These are phyloP conservation scores for Cololabis saira DNA, from an alignment of 2,113 vertebrate species.

Conservation along the genomic window DNA sequence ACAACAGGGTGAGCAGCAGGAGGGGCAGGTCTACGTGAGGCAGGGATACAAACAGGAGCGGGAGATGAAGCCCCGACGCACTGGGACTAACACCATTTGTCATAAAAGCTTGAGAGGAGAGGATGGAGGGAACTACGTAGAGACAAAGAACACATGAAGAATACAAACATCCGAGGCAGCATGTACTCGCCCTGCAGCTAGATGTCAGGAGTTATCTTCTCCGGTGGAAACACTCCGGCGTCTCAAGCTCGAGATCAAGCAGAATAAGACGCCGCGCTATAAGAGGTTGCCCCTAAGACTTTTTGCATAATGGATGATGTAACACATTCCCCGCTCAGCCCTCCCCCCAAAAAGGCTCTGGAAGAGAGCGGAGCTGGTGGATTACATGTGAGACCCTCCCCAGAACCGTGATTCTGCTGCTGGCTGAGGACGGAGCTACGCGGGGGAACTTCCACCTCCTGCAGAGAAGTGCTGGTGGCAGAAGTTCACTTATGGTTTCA, in stretches of 20 bases:
- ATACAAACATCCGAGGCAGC: constrained; percentile 58
- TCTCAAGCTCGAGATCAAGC: constrained; percentile 62
- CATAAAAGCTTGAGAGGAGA: constrained; percentile 29
- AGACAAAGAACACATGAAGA: constrained; percentile 60
- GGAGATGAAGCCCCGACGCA: constrained; percentile 13
- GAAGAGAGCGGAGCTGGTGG: constrained; percentile 36
- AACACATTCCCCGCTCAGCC: constrained; percentile 49
- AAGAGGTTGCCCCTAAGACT: constrained; percentile 59
- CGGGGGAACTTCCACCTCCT: constrained; percentile 31
- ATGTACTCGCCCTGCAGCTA: constrained; percentile 55
- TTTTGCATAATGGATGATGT: constrained; percentile 63
- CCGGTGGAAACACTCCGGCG: constrained; percentile 54
- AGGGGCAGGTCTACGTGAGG: constrained; percentile 5
- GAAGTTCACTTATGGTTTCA: no score
- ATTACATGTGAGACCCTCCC: constrained; percentile 24
- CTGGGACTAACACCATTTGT: constrained; percentile 13
- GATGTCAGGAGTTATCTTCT: constrained; percentile 57
- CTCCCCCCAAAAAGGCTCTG: constrained; percentile 21
- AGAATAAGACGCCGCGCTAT: constrained; percentile 49
- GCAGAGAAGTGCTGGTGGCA: no score
- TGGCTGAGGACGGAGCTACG: background rate
- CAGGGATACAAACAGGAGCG: constrained; percentile 28
- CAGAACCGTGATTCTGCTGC: background rate
- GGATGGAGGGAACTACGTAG: constrained; percentile 25
- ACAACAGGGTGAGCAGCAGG: constrained; percentile 12